Conservation (phyloP, 2,113 vertebrate species). For the Fulica atra region DNA sequence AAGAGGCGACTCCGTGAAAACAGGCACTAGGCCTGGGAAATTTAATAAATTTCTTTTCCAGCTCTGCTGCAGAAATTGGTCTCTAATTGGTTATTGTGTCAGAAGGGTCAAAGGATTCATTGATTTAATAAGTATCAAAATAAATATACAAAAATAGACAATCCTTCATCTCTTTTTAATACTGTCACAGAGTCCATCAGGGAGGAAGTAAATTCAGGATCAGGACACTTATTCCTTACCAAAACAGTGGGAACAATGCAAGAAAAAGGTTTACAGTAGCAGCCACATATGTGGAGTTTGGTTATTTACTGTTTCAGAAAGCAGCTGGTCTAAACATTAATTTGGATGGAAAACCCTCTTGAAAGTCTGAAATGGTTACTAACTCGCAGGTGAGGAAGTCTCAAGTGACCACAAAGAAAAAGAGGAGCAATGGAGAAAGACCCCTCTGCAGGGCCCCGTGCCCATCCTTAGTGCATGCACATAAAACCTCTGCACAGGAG, state of each 20-base stretch:
- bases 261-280: not conserved
- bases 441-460: accelerated
- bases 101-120: not conserved
- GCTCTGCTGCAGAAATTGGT: not conserved
- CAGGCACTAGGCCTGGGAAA: not conserved
- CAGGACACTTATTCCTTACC: not conserved
- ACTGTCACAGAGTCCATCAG: not conserved
- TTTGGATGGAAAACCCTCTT: not conserved
- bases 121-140: not conserved
- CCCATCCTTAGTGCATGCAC: not conserved
- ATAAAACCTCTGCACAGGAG: not conserved
- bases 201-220: not conserved
- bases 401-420: not conserved
- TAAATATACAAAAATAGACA: not conserved
- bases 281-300: not conserved
- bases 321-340: not conserved
- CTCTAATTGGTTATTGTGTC: not conserved
- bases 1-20: not conserved
- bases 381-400: not conserved
- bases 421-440: not conserved
- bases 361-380: not conserved
- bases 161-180: not conserved
- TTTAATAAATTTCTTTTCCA: not conserved
- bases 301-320: not conserved
- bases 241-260: not conserved